Evolutionary conservation across 2,797 vertebrate genomes (phyloP), one percentile per base, ranked within the genome.

Genomic region (Pseudochirops cupreus): DNA sequence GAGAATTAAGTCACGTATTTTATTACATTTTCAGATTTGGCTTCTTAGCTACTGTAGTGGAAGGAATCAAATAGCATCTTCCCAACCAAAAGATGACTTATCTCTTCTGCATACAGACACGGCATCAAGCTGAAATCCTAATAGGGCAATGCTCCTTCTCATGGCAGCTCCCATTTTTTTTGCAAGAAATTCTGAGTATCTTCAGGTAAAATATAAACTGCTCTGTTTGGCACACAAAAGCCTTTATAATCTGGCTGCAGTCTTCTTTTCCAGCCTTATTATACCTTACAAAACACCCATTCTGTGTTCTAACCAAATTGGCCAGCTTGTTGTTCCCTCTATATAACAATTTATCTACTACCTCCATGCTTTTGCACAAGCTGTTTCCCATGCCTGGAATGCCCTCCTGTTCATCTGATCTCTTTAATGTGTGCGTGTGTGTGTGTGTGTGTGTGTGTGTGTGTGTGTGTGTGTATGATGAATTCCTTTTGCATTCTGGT

Each of bases 1-100:
- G 16, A 87, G 55, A 95, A 97, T 94, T 97, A 94, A 29, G 96
- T 94, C 52, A 62, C 54, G 90, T 91, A 56, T 67, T 95, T 95
- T 93, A 92, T 54, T 96, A 92, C 54, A 93, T 96, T 97, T 96
- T 94, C 90, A 94, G 90, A 26, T 97, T 94, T 96, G 92, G 93
- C 94, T 97, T n/a, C 0, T 98, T 98, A 97, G 96, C 97, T 91
- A 94, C 92, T 90, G 92, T 96, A 92, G 95, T 95, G 95, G 97
- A 97, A 95, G 95, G 74, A 97, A 97, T 97, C 97, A 98, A 97
- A 97, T 97, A 98, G 93, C 59, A 95, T 97, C 89, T 93, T 93
- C 91, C 95, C 39, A 97, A 97, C 96, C 91, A 97, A 97, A 97
- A 96, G 56, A 91, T 92, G 93, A 31, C 52, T 96, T 95, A 97